Conservation (phyloP, 2,888 invertebrate species). For the Cheilosia urbana region DNA sequence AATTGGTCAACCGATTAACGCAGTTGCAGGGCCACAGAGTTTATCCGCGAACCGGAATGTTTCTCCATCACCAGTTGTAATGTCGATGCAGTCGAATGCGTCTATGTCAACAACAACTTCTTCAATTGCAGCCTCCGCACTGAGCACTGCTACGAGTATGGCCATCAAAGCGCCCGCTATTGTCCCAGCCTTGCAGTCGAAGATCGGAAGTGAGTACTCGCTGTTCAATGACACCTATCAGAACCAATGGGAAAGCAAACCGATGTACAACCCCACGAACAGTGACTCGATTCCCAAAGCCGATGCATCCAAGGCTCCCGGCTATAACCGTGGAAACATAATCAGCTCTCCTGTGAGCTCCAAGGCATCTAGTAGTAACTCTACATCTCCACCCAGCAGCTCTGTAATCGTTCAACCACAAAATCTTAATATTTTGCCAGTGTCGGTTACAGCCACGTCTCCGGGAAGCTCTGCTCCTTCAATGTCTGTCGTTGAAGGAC, state of each 20-base stretch:
- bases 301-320: slow-evolving; percentile 95
- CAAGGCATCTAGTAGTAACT: slow-evolving; percentile 86
- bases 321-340: slow-evolving; percentile 91
- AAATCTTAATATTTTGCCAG: slow-evolving; percentile 77
- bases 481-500: slow-evolving; percentile 66
- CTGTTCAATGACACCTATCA: slow-evolving; percentile 91
- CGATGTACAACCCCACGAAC: slow-evolving; percentile 84
- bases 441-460: slow-evolving; percentile 72
- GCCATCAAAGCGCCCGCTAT: slow-evolving; percentile 79
- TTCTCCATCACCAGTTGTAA: slow-evolving; percentile 77
- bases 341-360: slow-evolving; percentile 91
- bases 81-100: slow-evolving; percentile 81
- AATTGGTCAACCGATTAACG: slow-evolving; percentile 81
- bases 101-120: slow-evolving; percentile 71
- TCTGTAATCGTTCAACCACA: slow-evolving; percentile 73
- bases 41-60: slow-evolving; percentile 69
- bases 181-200: slow-evolving; percentile 80
- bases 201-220: slow-evolving; percentile 89
- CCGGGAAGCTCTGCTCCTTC: slow-evolving; percentile 75
- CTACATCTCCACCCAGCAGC: slow-evolving; percentile 85
- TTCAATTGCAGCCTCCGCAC: slow-evolving; percentile 69
- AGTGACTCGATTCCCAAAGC: slow-evolving; percentile 85
- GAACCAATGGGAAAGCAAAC: slow-evolving; percentile 84
- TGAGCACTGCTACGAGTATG: slow-evolving; percentile 62
- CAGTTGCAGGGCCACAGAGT: slow-evolving; percentile 1